These are phyloP conservation scores for Erpetoichthys calabaricus DNA, from an alignment of 2,797 vertebrate species.

Conservation along the genomic window DNA sequence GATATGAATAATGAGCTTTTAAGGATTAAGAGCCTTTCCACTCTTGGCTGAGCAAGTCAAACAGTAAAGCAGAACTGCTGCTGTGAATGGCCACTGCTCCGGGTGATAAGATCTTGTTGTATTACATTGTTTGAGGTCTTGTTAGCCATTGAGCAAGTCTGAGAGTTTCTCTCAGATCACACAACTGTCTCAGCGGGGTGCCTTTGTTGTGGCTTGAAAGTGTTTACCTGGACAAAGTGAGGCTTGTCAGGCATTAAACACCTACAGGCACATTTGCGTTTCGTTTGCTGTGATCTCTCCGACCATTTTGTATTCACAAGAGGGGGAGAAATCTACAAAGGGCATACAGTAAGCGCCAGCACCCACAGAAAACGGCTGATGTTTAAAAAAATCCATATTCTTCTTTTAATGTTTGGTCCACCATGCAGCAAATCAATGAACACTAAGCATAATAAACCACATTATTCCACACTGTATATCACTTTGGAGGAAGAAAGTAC, in stretches of 20 bases:
- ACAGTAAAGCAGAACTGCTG: constrained; percentile 47
- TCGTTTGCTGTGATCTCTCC: constrained; percentile 28
- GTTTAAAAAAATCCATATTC: no score
- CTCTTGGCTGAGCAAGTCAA: constrained; percentile 60
- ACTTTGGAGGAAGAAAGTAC: no score
- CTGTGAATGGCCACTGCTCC: constrained; percentile 39
- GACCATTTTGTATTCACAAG: constrained; percentile 6
- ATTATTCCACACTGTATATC: no score
- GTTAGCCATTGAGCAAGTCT: constrained; percentile 44
- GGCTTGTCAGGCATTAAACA: constrained; percentile 41
- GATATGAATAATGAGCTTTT: neutral
- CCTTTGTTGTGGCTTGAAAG: constrained; percentile 52
- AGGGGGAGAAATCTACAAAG: neutral
- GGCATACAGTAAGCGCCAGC: no score
- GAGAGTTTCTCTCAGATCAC: constrained; percentile 46
- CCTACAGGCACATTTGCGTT: constrained; percentile 31
- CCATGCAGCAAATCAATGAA: no score
- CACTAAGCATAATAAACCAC: no score
- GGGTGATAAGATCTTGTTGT: constrained; percentile 63
- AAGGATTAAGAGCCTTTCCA: constrained; percentile 51
- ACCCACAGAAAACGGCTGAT: no score
- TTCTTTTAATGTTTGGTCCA: no score
- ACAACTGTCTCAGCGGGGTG: constrained; percentile 50
- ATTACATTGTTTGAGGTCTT: constrained; percentile 44
- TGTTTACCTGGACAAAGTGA: constrained; percentile 51